A percentile compares a stretch with the other conserved stretches of the same genome.
Evolutionary conservation across 2,888 invertebrate genomes (phyloP).

Genomic region (Perithous albicinctus): DNA sequence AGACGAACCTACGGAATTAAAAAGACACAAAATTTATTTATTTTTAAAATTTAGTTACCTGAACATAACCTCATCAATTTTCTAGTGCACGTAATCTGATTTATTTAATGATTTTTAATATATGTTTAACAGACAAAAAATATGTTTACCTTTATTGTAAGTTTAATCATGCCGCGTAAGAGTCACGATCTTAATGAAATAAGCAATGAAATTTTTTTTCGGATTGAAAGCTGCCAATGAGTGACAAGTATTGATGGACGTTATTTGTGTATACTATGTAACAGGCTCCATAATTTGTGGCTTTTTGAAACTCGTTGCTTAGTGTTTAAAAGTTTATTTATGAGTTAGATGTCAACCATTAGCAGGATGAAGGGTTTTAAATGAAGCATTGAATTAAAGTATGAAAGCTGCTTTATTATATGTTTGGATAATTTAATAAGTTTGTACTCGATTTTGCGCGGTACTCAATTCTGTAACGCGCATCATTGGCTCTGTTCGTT

Average conservation of each 20-base stretch:
- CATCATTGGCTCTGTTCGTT: background rate
- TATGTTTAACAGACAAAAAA: background rate
- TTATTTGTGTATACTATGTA: slow-evolving; percentile 5
- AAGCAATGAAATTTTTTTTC: background rate
- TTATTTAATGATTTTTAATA: background rate
- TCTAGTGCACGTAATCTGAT: background rate
- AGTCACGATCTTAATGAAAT: background rate
- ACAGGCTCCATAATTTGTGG: background rate
- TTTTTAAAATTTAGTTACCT: background rate
- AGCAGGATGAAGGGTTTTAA: background rate
- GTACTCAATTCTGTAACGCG: background rate
- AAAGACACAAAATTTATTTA: background rate
- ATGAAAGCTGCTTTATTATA: background rate
- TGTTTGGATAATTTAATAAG: slow-evolving; percentile 6
- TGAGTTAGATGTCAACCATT: background rate
- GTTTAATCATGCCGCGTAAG: background rate
- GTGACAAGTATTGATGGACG: slow-evolving; percentile 19
- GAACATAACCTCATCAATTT: slow-evolving; percentile 36
- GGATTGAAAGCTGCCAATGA: slow-evolving; percentile 7
- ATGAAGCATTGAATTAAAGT: background rate
- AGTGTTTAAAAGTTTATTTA: background rate
- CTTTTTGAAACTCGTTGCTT: background rate
- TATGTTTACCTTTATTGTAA: slow-evolving; percentile 24
- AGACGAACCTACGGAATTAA: background rate
- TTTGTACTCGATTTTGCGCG: background rate